Percentiles rank a stretch among this genome's conserved stretches.
Evolutionary conservation across 2,113 vertebrate genomes (phyloP).

Genomic region (Hippoglossus stenolepis): DNA sequence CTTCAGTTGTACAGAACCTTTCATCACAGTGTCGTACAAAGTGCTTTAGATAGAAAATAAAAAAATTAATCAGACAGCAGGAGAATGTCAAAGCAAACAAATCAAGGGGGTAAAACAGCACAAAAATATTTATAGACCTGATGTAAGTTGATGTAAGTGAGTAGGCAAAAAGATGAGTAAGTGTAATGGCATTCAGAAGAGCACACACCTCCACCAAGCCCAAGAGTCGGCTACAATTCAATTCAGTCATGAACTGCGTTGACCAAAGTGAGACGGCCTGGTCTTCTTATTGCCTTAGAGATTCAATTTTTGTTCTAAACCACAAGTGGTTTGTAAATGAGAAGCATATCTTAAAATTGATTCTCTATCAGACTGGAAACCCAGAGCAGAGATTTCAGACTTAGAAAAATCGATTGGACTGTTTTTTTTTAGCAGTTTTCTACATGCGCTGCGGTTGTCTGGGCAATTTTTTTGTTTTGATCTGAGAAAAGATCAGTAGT

Average conservation of each 20-base stretch:
- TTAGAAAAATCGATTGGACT: background rate
- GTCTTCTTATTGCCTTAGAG: too few relatives aligned
- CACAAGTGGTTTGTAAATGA: conserved; percentile 4
- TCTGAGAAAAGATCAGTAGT: background rate
- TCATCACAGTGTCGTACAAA: conserved; percentile 1
- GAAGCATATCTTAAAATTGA: conserved; percentile 6
- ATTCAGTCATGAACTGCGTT: too few relatives aligned
- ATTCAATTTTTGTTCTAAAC: conserved; percentile 1
- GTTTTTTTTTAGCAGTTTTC: background rate
- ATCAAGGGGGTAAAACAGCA: background rate
- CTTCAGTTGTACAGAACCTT: background rate
- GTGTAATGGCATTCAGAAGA: too few relatives aligned
- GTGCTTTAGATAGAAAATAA: background rate
- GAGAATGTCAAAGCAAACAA: too few relatives aligned
- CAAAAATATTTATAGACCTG: background rate
- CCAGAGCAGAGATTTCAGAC: background rate
- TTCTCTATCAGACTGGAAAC: background rate
- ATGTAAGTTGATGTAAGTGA: background rate
- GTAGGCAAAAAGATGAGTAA: background rate
- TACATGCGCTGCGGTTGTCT: background rate
- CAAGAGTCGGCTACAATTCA: too few relatives aligned
- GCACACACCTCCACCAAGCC: too few relatives aligned
- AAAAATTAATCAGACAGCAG: too few relatives aligned
- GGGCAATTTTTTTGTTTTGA: background rate
- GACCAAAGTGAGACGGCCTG: too few relatives aligned